Conservation (phyloP, 2,888 invertebrate genomes). For the Melipona beecheii region DNA sequence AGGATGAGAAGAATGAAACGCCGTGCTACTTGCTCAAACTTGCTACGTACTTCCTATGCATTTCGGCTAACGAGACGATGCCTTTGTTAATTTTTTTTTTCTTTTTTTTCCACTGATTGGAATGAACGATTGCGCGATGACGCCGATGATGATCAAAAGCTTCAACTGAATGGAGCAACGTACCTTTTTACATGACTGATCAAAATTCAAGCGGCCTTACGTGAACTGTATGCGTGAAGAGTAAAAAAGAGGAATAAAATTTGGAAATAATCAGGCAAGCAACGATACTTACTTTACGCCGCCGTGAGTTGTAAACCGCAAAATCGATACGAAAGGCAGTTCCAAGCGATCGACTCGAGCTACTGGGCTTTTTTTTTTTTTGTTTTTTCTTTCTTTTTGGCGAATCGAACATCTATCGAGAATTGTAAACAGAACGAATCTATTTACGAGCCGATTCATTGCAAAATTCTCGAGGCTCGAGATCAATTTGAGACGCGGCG, state of each 20-base stretch:
- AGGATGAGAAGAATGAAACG: too few species aligned
- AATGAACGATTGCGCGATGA: not conserved
- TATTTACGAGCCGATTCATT: not conserved
- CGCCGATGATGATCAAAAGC: conserved; percentile 2
- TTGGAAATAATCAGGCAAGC: conserved; percentile 11
- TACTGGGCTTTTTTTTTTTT: too few species aligned
- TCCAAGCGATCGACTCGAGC: not conserved
- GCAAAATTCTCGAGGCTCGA: not conserved
- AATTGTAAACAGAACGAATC: not conserved
- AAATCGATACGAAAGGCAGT: not conserved
- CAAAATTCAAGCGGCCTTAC: not conserved
- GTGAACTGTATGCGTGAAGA: not conserved
- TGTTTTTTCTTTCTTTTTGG: not conserved
- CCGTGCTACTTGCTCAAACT: too few species aligned
- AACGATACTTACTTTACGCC: conserved; percentile 24
- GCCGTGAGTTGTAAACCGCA: not conserved
- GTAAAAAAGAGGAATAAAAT: not conserved
- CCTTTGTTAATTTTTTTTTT: not conserved
- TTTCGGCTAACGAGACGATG: too few species aligned
- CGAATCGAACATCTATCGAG: not conserved
- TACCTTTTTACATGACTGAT: not conserved
- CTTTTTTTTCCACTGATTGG: not conserved
- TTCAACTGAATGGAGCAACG: not conserved
- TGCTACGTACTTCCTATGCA: too few species aligned
- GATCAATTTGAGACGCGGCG: not conserved